A percentile compares a stretch with the other conserved stretches of the same genome.
Conservation (phyloP, 1,140 invertebrate species). For the Archivesica marissinica region DNA sequence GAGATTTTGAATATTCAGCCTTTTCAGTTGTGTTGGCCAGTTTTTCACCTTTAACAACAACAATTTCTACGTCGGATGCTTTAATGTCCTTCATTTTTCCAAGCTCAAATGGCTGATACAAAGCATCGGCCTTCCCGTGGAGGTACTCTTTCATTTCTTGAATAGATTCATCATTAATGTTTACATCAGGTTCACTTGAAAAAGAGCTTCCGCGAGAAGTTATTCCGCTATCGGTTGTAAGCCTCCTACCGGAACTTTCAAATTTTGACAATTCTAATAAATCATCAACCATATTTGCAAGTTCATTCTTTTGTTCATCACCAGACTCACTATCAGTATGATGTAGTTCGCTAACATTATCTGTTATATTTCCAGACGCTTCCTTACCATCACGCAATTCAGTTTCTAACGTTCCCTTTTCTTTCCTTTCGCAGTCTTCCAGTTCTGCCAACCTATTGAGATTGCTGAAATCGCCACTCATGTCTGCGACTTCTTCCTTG, state of each 20-base stretch:
- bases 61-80: background rate
- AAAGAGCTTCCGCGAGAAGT: constrained; percentile 32
- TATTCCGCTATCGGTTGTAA: constrained; percentile 43
- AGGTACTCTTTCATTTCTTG: constrained; percentile 43
- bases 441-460: background rate
- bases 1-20: background rate
- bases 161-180: constrained; percentile 6
- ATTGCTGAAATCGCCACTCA: background rate
- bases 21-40: background rate
- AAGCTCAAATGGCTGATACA: constrained; percentile 23
- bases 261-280: constrained; percentile 19
- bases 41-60: background rate
- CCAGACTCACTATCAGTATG: background rate
- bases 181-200: constrained; percentile 38
- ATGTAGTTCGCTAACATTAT: background rate
- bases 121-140: constrained; percentile 34
- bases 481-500: background rate
- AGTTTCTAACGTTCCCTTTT: background rate
- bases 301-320: constrained; percentile 33
- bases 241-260: background rate
- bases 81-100: constrained; percentile 19
- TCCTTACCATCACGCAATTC: background rate
- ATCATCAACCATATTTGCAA: background rate
- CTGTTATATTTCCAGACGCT: background rate
- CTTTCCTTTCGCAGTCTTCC: background rate